These are phyloP conservation scores for Zootoca vivipara DNA, from an alignment of 2,113 vertebrate genomes.

Conservation along the genomic window DNA sequence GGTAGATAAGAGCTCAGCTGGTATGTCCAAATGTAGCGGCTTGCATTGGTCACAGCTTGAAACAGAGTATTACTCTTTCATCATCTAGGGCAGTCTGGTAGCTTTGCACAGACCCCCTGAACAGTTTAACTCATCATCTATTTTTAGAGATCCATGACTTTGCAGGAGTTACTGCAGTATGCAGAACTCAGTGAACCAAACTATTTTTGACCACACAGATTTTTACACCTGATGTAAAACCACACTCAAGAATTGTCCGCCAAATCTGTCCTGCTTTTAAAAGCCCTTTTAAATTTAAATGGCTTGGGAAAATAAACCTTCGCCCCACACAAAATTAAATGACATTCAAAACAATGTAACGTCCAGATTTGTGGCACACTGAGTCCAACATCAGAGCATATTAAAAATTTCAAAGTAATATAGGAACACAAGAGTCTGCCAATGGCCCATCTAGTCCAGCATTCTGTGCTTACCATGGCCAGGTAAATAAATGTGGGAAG, in stretches of 20 bases:
- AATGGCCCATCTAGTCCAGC: too few species aligned
- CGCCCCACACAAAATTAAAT: background rate
- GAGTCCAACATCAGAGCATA: background rate
- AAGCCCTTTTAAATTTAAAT: background rate
- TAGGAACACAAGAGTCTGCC: too few species aligned
- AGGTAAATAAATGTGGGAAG: too few species aligned
- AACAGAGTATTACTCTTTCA: background rate
- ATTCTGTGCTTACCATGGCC: too few species aligned
- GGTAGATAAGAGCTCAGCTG: background rate
- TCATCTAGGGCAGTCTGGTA: background rate
- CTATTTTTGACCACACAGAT: background rate
- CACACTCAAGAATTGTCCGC: background rate
- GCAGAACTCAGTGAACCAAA: background rate
- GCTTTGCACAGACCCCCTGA: background rate
- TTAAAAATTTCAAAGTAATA: background rate
- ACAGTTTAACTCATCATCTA: background rate
- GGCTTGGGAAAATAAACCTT: background rate
- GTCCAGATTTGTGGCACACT: background rate
- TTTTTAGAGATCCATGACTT: accelerated
- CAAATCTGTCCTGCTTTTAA: background rate
- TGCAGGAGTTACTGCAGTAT: background rate
- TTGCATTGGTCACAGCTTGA: background rate
- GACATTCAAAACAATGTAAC: background rate
- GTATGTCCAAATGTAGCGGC: background rate
- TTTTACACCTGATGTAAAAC: background rate